A percentile compares a stretch with the other conserved stretches of the same genome.
Evolutionary conservation across 1,140 invertebrate genomes (phyloP).

Genomic region (Bombyx mori): ASM3026992v2 NC_085116.1:4563001-4563500

Average conservation of each 20-base stretch:
- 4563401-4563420: constrained; percentile 44
- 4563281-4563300: constrained; percentile 26
- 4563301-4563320: constrained; percentile 37
- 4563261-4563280: constrained; percentile 12
- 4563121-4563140: constrained; percentile 1
- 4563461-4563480: too few relatives aligned
- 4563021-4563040: not conserved
- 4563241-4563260: constrained; percentile 6
- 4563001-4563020: not conserved
- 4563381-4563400: constrained; percentile 29
- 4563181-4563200: constrained; percentile 14
- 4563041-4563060: not conserved
- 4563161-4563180: constrained; percentile 28
- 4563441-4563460: constrained; percentile 28
- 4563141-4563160: constrained; percentile 52
- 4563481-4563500: too few relatives aligned
- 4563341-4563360: constrained; percentile 47
- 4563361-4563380: constrained; percentile 28
- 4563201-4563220: not conserved
- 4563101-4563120: not conserved
- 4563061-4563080: not conserved
- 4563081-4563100: too few relatives aligned
- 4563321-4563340: constrained; percentile 41
- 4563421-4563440: constrained; percentile 57
- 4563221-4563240: not conserved